Evolutionary conservation across 2,888 invertebrate species (phyloP).

Genomic region (Diloba caeruleocephala): DNA sequence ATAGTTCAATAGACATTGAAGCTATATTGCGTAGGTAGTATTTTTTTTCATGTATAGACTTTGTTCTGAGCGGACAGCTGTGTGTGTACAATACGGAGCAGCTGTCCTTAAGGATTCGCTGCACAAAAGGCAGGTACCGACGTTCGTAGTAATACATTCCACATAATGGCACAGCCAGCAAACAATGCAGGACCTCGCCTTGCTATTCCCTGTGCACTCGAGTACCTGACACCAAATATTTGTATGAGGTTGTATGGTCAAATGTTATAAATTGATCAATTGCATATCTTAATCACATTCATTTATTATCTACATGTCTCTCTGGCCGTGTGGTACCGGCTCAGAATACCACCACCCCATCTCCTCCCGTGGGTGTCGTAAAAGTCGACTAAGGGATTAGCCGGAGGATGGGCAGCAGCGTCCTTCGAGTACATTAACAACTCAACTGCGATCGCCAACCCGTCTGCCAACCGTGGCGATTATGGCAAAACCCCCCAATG

Average conservation of each 20-base stretch:
- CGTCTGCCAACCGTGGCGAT: too few species aligned
- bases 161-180: constrained; percentile 45
- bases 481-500: too few species aligned
- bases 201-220: constrained; percentile 5
- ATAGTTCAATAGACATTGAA: constrained; percentile 39
- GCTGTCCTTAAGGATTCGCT: constrained; percentile 52
- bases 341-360: too few species aligned
- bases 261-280: not conserved
- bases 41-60: constrained; percentile 53
- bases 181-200: constrained; percentile 36
- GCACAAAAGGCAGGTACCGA: constrained; percentile 66
- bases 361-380: too few species aligned
- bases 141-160: constrained; percentile 36
- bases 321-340: too few species aligned
- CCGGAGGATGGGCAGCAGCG: too few species aligned
- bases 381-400: too few species aligned
- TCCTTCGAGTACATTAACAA: too few species aligned
- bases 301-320: too few species aligned
- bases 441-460: too few species aligned
- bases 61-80: constrained; percentile 54
- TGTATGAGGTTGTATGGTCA: constrained; percentile 11
- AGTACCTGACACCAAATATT: constrained; percentile 27
- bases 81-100: constrained; percentile 53
- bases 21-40: constrained; percentile 53
- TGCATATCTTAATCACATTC: constrained; percentile 1